These are phyloP conservation scores for Ammodytes dubius DNA, from an alignment of 2,113 vertebrate species.

Conservation along the genomic window DNA sequence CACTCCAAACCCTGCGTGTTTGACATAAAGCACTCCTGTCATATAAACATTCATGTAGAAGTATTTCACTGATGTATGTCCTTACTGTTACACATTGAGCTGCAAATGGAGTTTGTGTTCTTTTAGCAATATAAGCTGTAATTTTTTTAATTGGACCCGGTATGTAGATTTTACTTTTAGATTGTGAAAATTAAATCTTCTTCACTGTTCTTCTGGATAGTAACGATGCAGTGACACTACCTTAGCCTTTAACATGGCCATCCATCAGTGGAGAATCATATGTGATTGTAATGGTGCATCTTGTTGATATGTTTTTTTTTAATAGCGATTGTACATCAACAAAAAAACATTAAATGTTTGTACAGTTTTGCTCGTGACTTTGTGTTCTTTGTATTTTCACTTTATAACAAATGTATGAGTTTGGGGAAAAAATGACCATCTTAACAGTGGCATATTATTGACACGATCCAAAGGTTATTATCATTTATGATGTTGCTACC, in stretches of 20 bases:
- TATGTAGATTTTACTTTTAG: neutral
- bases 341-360: neutral
- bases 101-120: neutral
- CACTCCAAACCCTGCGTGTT: neutral
- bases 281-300: neutral
- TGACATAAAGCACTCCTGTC: neutral
- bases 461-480: neutral
- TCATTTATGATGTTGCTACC: neutral
- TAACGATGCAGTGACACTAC: neutral
- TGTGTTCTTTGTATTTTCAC: neutral
- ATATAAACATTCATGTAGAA: neutral
- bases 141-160: neutral
- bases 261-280: neutral
- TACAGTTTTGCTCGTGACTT: neutral
- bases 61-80: neutral
- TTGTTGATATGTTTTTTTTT: neutral
- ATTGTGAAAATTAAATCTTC: neutral
- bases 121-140: neutral
- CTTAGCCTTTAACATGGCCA: neutral
- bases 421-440: neutral
- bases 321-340: neutral
- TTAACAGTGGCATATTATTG: constrained; percentile 5
- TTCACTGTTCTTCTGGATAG: neutral
- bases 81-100: neutral
- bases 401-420: neutral